Base-by-base conservation (phyloP, 2,797 vertebrate species). In the Telmatherina bonti region DNA sequence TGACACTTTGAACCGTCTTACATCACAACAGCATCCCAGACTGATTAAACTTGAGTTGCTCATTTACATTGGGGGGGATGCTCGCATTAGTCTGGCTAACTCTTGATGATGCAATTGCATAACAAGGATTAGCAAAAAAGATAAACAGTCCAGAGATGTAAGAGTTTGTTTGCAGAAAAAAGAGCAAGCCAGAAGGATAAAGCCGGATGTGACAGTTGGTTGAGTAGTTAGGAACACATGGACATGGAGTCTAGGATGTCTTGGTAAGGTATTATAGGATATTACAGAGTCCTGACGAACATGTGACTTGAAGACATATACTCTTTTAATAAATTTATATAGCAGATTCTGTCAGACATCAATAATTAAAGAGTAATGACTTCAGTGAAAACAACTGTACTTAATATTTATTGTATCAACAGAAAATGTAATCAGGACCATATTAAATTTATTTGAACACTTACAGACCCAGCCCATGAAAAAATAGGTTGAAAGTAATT, bases 31-130 rank as follows among this genome's bases (percentile, higher is more conserved):
- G 11, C n/a, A 55, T 62, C 71, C 43, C 72, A 67, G 64, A 78
- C 71, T 79, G 76, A 86, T 88, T 82, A 52, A 67, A 78, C 58
- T 35, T 29, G 29, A 74, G 66, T 79, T 88, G 58, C 63, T 78
- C 45, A 49, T 58, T 62, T 67, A 73, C 43, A 22, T 60, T 18
- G 0, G 29, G 22, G 36, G 45, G 29, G 53, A 24, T 27, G 26
- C 26, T 83, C 53, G 62, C 65, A 51, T 71, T 64, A 60, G 51
- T 60, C 35, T 59, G 26, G 69, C 60, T 61, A 62, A 70, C 49
- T 66, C 82, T 72, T 67, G 29, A 62, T 35, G 29, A 31, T 51
- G 47, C 1, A 6, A 0, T 87, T 89, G 65, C 45, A 69, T 87
- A 89, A 87, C 20, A 2, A 35, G 54, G 83, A 77, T 84, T 74